Conservation (phyloP, 1,140 invertebrate species). For the Leucophenga varia region DNA sequence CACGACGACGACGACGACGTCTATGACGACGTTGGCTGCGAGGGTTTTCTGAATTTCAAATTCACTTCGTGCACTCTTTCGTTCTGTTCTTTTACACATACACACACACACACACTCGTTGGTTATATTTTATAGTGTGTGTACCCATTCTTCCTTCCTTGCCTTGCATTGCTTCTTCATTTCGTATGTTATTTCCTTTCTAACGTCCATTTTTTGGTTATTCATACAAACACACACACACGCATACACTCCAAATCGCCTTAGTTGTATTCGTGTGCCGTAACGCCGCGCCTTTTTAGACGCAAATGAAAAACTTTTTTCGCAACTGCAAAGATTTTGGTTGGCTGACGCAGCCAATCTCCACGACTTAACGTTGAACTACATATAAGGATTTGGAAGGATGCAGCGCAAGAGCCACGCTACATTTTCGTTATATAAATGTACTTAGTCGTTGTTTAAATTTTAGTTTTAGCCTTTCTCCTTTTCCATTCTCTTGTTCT, state of each 20-base stretch:
- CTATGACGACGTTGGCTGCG: slow-evolving; percentile 20
- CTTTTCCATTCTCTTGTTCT: too few relatives aligned
- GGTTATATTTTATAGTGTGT: too few relatives aligned
- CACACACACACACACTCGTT: slow-evolving; percentile 5
- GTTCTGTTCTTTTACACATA: slow-evolving; percentile 7
- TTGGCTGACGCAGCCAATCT: slow-evolving; percentile 53
- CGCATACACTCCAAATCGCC: slow-evolving; percentile 1
- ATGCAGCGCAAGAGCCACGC: too few relatives aligned
- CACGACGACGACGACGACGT: not conserved
- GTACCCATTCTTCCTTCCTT: too few relatives aligned
- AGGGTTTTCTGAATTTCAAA: slow-evolving; percentile 54
- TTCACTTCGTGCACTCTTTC: slow-evolving; percentile 18
- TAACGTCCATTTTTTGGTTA: too few relatives aligned
- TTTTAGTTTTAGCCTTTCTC: too few relatives aligned
- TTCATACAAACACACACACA: not conserved
- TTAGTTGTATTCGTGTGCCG: slow-evolving; percentile 5
- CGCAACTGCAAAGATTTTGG: slow-evolving; percentile 54
- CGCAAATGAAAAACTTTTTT: slow-evolving; percentile 52
- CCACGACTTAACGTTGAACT: too few relatives aligned
- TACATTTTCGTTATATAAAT: too few relatives aligned
- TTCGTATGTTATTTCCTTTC: too few relatives aligned
- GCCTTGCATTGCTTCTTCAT: too few relatives aligned
- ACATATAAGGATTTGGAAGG: too few relatives aligned
- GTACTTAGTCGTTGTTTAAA: too few relatives aligned
- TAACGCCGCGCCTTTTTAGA: slow-evolving; percentile 46